These are phyloP conservation scores for Benthosema pterotum DNA, from an alignment of 2,797 vertebrate species.

Conservation along the genomic window DNA sequence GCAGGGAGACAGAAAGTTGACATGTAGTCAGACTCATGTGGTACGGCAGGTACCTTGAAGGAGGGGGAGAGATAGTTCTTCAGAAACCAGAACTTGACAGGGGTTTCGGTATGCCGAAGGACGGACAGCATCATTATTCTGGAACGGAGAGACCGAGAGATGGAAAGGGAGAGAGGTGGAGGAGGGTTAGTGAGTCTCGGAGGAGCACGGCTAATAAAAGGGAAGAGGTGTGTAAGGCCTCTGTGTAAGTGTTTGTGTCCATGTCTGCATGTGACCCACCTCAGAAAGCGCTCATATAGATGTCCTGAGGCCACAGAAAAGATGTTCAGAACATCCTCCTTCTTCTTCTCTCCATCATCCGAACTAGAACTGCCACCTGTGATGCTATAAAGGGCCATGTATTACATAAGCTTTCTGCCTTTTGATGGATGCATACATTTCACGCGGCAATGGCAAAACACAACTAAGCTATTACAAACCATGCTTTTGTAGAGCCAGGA, in stretches of 20 bases:
- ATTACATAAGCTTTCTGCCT: slow-evolving; percentile 27
- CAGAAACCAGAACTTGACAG: slow-evolving; percentile 98
- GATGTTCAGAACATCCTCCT: slow-evolving; percentile 89
- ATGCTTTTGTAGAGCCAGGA: slow-evolving; percentile 29
- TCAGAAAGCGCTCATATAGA: slow-evolving; percentile 96
- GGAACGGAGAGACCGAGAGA: slow-evolving; percentile 48
- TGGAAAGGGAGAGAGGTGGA: background rate
- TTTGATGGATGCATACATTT: slow-evolving; percentile 30
- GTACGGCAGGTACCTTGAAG: slow-evolving; percentile 86
- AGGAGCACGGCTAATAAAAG: slow-evolving; percentile 18
- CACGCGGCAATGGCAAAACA: slow-evolving; percentile 37
- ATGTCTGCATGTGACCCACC: slow-evolving; percentile 74
- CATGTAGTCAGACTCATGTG: background rate
- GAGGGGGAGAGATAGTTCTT: slow-evolving; percentile 97
- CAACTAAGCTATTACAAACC: slow-evolving; percentile 18
- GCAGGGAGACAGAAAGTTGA: background rate
- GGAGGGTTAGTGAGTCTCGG: slow-evolving; percentile 5
- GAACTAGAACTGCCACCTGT: slow-evolving; percentile 78
- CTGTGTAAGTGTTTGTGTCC: background rate
- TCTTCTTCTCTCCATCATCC: slow-evolving; percentile 77
- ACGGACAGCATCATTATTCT: slow-evolving; percentile 99
- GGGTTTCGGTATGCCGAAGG: slow-evolving; percentile 89
- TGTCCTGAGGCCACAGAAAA: slow-evolving; percentile 98
- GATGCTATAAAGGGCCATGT: slow-evolving; percentile 76
- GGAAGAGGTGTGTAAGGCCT: background rate